Evolutionary conservation across 2,113 vertebrate species (phyloP).

Genomic region (Halichoeres trimaculatus): DNA sequence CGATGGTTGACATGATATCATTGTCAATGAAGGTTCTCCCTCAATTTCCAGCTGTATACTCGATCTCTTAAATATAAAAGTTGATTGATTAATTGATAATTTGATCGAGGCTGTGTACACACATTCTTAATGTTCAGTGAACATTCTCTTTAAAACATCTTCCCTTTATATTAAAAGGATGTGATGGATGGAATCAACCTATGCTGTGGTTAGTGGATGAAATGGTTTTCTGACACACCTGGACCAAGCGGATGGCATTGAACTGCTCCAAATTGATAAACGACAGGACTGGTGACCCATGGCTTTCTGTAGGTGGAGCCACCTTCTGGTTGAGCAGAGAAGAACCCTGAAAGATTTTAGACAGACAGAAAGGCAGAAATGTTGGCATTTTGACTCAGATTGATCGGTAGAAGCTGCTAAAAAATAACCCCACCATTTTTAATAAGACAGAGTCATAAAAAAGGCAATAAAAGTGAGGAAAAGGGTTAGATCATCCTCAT

Average conservation of each 20-base stretch:
- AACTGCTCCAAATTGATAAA: slow-evolving; percentile 93
- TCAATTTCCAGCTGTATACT: too few relatives aligned
- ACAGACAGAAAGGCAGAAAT: slow-evolving; percentile 11
- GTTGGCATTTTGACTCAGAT: neutral
- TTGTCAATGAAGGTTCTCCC: too few relatives aligned
- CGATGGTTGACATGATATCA: too few relatives aligned
- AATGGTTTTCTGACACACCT: slow-evolving; percentile 70
- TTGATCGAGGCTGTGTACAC: too few relatives aligned
- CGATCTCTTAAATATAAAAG: too few relatives aligned
- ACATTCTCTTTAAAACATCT: neutral
- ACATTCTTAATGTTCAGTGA: neutral
- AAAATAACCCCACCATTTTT: neutral
- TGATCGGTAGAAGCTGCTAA: neutral
- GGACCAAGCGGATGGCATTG: slow-evolving; percentile 91
- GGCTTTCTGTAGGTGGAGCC: slow-evolving; percentile 86
- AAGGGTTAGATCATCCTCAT: neutral
- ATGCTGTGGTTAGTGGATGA: neutral
- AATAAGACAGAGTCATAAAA: neutral
- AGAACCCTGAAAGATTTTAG: slow-evolving; percentile 85
- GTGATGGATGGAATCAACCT: too few relatives aligned
- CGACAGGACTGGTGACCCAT: slow-evolving; percentile 89
- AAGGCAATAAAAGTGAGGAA: neutral
- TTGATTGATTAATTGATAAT: too few relatives aligned
- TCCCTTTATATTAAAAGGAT: neutral
- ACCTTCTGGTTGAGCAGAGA: slow-evolving; percentile 95